Conservation (phyloP, 2,888 invertebrate genomes). For the Callimorpha dominula region DNA sequence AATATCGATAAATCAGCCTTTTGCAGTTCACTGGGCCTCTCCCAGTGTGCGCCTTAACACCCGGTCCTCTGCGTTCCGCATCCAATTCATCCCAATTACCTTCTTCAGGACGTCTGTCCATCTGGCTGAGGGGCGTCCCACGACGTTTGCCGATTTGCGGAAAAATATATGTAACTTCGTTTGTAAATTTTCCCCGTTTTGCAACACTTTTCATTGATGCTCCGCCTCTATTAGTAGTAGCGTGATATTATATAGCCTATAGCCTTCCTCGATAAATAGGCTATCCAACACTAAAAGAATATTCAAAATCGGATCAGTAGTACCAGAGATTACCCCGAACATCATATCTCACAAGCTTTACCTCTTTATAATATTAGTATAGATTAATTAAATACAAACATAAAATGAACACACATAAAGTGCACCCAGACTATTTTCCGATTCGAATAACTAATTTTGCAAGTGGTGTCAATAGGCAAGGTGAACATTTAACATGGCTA, state of each 20-base stretch:
- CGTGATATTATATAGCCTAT: too few relatives aligned
- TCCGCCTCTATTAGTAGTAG: too few relatives aligned
- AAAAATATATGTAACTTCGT: background rate
- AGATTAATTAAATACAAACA: background rate
- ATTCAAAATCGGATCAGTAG: too few relatives aligned
- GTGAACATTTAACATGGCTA: background rate
- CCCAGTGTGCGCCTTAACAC: background rate
- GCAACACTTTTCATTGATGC: too few relatives aligned
- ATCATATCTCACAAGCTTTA: too few relatives aligned
- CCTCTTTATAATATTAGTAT: too few relatives aligned
- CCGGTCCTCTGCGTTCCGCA: background rate
- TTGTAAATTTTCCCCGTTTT: too few relatives aligned
- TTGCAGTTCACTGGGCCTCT: too few relatives aligned
- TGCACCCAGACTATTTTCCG: background rate
- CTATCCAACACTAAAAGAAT: too few relatives aligned
- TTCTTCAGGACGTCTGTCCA: background rate
- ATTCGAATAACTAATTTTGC: background rate
- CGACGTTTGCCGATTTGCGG: background rate
- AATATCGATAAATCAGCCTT: too few relatives aligned
- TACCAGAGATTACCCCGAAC: too few relatives aligned
- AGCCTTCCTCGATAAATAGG: too few relatives aligned
- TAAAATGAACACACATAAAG: background rate
- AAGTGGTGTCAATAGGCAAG: background rate
- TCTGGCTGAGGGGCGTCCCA: background rate
- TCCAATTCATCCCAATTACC: background rate